Percentiles rank a stretch among this genome's conserved stretches.
Evolutionary conservation across 2,797 vertebrate species (phyloP).

Genomic region (Falco columbarius): DNA sequence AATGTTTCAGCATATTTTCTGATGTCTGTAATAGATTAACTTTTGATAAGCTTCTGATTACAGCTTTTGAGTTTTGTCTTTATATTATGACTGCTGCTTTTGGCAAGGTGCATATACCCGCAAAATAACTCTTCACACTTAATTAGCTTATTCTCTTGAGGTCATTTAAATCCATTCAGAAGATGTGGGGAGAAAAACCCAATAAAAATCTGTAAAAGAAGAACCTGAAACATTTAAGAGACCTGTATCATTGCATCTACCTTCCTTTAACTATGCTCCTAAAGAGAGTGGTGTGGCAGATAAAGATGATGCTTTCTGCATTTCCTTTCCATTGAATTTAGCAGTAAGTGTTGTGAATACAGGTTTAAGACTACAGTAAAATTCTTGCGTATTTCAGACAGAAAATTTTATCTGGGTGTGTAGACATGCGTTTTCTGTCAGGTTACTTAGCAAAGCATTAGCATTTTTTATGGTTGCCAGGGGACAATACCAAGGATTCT

Average conservation of each 20-base stretch:
- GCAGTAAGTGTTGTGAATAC: background rate
- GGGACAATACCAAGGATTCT: background rate
- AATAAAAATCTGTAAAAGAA: background rate
- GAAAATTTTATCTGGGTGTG: background rate
- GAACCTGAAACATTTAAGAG: background rate
- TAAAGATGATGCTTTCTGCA: background rate
- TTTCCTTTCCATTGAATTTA: background rate
- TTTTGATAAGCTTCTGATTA: background rate
- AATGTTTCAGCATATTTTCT: background rate
- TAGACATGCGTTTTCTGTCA: background rate
- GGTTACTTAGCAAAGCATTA: background rate
- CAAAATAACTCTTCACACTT: background rate
- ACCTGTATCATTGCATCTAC: background rate
- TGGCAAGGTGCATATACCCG: background rate
- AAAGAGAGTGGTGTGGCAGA: background rate
- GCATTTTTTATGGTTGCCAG: background rate
- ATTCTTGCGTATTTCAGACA: background rate
- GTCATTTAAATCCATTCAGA: background rate
- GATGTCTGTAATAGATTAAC: background rate
- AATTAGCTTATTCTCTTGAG: background rate
- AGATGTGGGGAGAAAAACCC: background rate
- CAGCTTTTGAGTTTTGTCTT: background rate
- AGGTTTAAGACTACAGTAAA: background rate
- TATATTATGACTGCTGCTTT: background rate
- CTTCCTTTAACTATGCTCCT: background rate